Percentiles rank a stretch among this genome's conserved stretches.
Conservation (phyloP, 2,797 vertebrate genomes). For the Poeciliopsis infans region DNA sequence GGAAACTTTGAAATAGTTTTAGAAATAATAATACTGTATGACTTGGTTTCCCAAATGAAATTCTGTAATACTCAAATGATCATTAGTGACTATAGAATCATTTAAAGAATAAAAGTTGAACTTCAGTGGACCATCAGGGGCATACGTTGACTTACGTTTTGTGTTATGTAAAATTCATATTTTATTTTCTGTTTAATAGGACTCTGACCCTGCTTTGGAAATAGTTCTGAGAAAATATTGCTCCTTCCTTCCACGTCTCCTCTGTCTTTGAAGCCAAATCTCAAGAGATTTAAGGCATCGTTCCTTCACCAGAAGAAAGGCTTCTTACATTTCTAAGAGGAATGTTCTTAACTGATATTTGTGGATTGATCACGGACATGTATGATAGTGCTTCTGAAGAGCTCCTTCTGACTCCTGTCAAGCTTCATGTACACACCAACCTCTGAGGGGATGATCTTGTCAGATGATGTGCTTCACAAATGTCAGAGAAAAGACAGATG, state of each 20-base stretch:
- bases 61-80: conserved; percentile 32
- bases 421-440: conserved; percentile 54
- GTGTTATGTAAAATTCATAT: conserved; percentile 1
- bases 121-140: conserved; percentile 12
- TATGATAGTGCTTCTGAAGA: conserved; percentile 59
- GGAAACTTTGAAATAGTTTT: not conserved
- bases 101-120: conserved; percentile 26
- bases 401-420: conserved; percentile 58
- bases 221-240: conserved; percentile 17
- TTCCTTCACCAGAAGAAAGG: conserved; percentile 26
- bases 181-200: conserved; percentile 19
- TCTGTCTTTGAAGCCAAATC: conserved; percentile 39
- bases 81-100: conserved; percentile 41
- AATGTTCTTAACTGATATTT: conserved; percentile 27
- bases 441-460: conserved; percentile 19
- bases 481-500: not conserved
- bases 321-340: conserved; percentile 25
- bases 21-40: conserved; percentile 8
- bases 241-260: conserved; percentile 11
- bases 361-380: conserved; percentile 45
- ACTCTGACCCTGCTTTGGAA: conserved; percentile 39
- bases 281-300: conserved; percentile 39
- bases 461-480: conserved; percentile 35
- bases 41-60: conserved; percentile 20
- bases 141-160: not conserved